A percentile compares a stretch with the other conserved stretches of the same genome.
phyloP scores from a whole-genome alignment of 2,113 vertebrate genomes.

The Entosphenus tridentatus region DNA sequence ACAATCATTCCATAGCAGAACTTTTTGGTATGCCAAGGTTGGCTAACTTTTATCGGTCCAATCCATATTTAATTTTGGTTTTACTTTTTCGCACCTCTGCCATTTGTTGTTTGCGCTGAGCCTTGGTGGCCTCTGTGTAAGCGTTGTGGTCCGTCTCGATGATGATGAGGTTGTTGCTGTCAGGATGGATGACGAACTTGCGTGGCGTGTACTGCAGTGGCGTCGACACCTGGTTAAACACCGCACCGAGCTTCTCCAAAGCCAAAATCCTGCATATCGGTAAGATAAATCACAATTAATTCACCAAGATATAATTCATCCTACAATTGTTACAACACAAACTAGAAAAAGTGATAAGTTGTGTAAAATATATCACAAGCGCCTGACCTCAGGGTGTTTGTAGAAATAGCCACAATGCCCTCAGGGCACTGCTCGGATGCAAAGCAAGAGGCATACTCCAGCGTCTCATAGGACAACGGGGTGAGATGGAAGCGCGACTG shows the following conservation, averaged over 20 bases:
- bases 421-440: constrained; percentile 93
- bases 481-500: constrained; percentile 92
- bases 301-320: too few species aligned
- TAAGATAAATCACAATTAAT: not conserved
- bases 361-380: too few species aligned
- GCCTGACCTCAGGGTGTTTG: constrained; percentile 70
- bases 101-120: constrained; percentile 96
- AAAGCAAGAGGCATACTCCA: constrained; percentile 89
- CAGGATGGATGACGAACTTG: constrained; percentile 90
- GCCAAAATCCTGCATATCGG: constrained; percentile 53
- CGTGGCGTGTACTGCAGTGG: constrained; percentile 81
- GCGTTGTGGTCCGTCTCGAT: constrained; percentile 96
- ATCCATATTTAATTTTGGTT: too few species aligned
- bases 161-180: constrained; percentile 77
- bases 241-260: constrained; percentile 79
- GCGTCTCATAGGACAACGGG: constrained; percentile 69
- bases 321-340: too few species aligned
- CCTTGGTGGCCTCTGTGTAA: constrained; percentile 90
- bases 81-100: constrained; percentile 34
- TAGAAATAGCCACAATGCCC: constrained; percentile 95
- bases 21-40: too few species aligned
- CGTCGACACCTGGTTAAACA: constrained; percentile 97
- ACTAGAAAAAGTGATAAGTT: too few species aligned
- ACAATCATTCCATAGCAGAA: too few species aligned
- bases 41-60: too few species aligned